These are phyloP conservation scores for Larimichthys polyactis DNA, from an alignment of 2,113 vertebrate species.

Conservation along the genomic window DNA sequence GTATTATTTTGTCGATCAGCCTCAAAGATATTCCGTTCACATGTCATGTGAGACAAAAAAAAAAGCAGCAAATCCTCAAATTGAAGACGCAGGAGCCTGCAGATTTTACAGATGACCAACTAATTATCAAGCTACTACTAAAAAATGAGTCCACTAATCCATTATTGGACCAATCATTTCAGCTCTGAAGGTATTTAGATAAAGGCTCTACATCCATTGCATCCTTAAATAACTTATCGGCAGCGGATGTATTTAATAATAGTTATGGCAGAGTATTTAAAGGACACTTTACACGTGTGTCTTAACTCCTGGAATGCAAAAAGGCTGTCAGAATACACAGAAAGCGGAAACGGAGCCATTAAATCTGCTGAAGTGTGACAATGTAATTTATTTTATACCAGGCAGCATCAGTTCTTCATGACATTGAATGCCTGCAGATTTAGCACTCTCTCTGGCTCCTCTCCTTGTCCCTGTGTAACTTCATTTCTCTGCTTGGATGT, in stretches of 20 bases:
- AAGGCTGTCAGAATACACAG: not conserved
- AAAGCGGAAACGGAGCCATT: not conserved
- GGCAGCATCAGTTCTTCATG: not conserved
- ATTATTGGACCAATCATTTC: not conserved
- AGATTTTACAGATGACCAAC: not conserved
- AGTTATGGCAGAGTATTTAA: not conserved
- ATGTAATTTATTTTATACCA: not conserved
- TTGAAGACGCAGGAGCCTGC: not conserved
- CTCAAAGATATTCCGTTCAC: not conserved
- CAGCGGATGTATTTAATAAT: not conserved
- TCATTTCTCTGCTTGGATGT: not conserved
- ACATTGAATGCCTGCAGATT: not conserved
- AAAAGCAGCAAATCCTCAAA: not conserved
- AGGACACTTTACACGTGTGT: not conserved
- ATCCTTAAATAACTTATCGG: not conserved
- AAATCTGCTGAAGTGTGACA: not conserved
- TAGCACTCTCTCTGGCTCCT: not conserved
- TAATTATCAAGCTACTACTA: not conserved
- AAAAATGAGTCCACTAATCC: too few relatives aligned
- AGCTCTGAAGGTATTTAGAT: not conserved
- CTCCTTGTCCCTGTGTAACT: not conserved
- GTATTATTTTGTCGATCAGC: not conserved
- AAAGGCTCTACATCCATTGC: not conserved
- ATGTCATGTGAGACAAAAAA: not conserved
- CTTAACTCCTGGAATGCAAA: too few relatives aligned